phyloP scores from a whole-genome alignment of 2,888 invertebrate species.

The Drosophila siamana region DNA sequence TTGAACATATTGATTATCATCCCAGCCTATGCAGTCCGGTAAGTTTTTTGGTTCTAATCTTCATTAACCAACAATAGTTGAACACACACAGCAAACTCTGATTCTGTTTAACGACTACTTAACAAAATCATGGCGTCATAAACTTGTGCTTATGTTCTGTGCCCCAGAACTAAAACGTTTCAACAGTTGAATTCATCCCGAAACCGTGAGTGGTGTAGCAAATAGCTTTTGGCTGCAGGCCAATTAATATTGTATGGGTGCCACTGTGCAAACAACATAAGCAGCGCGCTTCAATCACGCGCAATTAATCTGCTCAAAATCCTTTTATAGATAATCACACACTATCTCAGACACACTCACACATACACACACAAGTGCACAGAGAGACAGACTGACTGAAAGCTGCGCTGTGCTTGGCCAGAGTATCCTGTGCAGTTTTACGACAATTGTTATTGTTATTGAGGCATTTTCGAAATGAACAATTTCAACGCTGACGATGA shows the following conservation, averaged over 20 bases:
- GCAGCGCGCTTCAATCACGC: conserved; percentile 77
- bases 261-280: conserved; percentile 66
- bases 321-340: conserved; percentile 82
- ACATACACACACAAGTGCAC: conserved; percentile 32
- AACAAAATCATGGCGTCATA: neutral
- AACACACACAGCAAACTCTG: neutral
- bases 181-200: neutral
- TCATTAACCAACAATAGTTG: too few relatives aligned
- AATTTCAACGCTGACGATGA: conserved; percentile 76
- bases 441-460: conserved; percentile 82
- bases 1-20: too few relatives aligned
- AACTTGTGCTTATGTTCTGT: neutral
- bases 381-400: conserved; percentile 24
- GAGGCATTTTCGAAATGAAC: conserved; percentile 82
- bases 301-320: conserved; percentile 82
- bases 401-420: conserved; percentile 41
- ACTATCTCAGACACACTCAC: conserved; percentile 56
- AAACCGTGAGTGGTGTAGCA: conserved; percentile 12
- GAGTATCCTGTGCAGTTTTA: conserved; percentile 78
- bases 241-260: conserved; percentile 18
- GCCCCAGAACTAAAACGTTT: neutral
- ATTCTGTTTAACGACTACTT: neutral
- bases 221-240: conserved; percentile 1
- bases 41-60: too few relatives aligned
- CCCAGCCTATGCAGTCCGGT: too few relatives aligned